These are phyloP conservation scores for Coenonympha arcania DNA, from an alignment of 2,888 invertebrate genomes.

Conservation along the genomic window DNA sequence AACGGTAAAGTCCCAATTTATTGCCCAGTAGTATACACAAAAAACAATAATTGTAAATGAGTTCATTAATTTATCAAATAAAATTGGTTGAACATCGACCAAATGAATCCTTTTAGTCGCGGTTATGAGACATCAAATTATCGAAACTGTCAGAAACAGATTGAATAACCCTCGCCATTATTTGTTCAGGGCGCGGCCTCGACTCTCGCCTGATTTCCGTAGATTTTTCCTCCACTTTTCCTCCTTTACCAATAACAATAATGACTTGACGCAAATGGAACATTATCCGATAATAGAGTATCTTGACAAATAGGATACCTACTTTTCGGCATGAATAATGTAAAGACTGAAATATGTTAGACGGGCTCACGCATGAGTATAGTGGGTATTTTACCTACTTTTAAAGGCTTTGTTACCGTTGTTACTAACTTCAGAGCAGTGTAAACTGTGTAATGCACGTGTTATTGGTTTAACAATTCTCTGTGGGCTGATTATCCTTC, in stretches of 20 bases:
- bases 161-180: constrained; percentile 14
- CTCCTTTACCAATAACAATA: not conserved
- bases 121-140: constrained; percentile 14
- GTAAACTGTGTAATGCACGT: too few relatives aligned
- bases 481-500: too few relatives aligned
- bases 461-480: too few relatives aligned
- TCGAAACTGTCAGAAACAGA: constrained; percentile 13
- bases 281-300: not conserved
- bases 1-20: too few relatives aligned
- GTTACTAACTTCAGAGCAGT: too few relatives aligned
- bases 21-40: too few relatives aligned
- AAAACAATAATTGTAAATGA: too few relatives aligned
- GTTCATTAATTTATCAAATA: too few relatives aligned
- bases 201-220: not conserved
- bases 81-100: constrained; percentile 3
- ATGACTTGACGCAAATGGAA: not conserved
- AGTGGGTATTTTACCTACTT: too few relatives aligned
- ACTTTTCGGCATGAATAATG: not conserved
- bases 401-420: too few relatives aligned
- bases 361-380: too few relatives aligned
- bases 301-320: not conserved
- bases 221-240: constrained; percentile 6
- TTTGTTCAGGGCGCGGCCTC: constrained; percentile 3
- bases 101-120: constrained; percentile 9
- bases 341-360: too few relatives aligned